Evolutionary conservation across 1,140 invertebrate species (phyloP), one percentile per base, ranked within the genome.

Genomic region (Zaprionus capensis): DNA sequence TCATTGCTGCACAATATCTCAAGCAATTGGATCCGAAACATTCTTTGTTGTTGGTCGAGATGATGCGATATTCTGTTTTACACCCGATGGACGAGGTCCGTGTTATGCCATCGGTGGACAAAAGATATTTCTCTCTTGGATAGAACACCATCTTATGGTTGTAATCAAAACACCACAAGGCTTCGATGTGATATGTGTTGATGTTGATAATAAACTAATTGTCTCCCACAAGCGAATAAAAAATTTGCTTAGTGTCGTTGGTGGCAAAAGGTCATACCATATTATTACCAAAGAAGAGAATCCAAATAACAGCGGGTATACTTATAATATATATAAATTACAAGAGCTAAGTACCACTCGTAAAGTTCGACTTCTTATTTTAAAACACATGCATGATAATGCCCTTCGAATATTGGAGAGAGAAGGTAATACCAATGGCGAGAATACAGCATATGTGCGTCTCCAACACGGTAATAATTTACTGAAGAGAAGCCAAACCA

Each of bases 41-140:
- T 79, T 82, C 57, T 69, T 90, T 15, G 68, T 80, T 31, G 86
- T 82, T n/a, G 86, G 79, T 11, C 70, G 73, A 41, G 70, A 76
- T 66, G 82, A 90, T 56, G 85, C 85, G 14, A 71, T 90, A 20
- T 90, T 83, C 59, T 87, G 87, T 57, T 91, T 84, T 44, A 91
- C 78, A 4, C 41, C 59, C 0, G 81, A 91, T 67, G 81, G 81
- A 11, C 51, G 78, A 6, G 87, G 88, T 15, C 76, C 83, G 12
- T 90, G 85, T 17, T 85, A 78, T 77, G 85, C 79, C 6, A 82
- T 90, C 36, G 68, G 74, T 36, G 85, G 85, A 2, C 51, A 55
- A 51, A 90, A 90, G 38, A 38, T 67, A 53, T 71, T 31, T 17
- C 9, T 90, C 24, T 69, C 58, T 6, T 90, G 81, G 85, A 63